Evolutionary conservation across 1,140 invertebrate species (phyloP).

Genomic region (Bathynomus jamesi): DNA sequence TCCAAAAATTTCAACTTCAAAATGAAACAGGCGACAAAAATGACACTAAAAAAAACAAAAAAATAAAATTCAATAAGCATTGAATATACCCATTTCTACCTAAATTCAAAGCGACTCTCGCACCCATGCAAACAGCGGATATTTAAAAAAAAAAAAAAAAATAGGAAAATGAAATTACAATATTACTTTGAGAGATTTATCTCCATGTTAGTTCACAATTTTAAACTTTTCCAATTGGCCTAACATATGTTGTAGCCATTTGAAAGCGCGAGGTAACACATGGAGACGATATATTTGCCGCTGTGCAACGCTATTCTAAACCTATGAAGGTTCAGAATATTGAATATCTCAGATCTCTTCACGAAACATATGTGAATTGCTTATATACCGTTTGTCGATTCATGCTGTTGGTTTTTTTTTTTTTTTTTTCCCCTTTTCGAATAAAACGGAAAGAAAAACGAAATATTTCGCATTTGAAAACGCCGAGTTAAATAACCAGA

Average conservation of each 20-base stretch:
- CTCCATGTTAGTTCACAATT: conserved; percentile 34
- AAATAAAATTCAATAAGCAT: neutral
- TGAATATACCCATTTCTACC: neutral
- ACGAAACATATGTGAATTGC: conserved; percentile 1
- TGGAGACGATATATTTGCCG: conserved; percentile 33
- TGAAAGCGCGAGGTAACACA: conserved; percentile 28
- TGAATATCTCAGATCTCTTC: conserved; percentile 9
- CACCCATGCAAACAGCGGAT: neutral
- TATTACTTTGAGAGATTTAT: conserved; percentile 33
- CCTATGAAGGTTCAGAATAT: conserved; percentile 32
- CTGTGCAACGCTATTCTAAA: conserved; percentile 28
- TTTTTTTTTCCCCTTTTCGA: neutral
- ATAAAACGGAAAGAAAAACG: neutral
- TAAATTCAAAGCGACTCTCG: neutral
- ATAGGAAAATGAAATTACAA: neutral
- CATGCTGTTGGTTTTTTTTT: neutral
- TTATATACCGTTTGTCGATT: neutral
- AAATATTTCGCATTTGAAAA: too few relatives aligned
- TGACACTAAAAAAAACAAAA: too few relatives aligned
- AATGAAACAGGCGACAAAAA: too few relatives aligned
- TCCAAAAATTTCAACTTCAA: too few relatives aligned
- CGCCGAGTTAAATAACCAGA: too few relatives aligned
- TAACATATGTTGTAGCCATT: conserved; percentile 35
- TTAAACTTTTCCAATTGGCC: conserved; percentile 36
- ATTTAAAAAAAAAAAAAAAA: neutral